These are phyloP conservation scores for Alsophila aescularia DNA, from an alignment of 2,888 invertebrate species.

Conservation along the genomic window DNA sequence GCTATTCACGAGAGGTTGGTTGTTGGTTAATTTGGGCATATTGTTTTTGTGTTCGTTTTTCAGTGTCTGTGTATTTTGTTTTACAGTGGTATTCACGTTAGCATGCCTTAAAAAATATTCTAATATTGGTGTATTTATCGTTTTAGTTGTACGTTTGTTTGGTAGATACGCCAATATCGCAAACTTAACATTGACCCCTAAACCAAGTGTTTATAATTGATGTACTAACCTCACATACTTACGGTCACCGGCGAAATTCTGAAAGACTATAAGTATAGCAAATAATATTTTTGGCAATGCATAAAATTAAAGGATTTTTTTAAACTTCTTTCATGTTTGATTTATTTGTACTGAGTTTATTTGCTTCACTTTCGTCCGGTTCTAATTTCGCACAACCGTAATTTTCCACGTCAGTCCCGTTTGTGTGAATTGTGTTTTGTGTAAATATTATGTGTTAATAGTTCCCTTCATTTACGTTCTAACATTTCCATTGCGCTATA, in stretches of 20 bases:
- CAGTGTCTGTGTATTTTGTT: slow-evolving; percentile 39
- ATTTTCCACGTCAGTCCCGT: slow-evolving; percentile 19
- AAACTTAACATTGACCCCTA: slow-evolving; percentile 4
- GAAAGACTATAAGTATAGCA: neutral
- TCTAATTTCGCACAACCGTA: slow-evolving; percentile 5
- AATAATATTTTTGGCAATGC: neutral
- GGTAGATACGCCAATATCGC: slow-evolving; percentile 11
- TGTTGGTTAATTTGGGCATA: slow-evolving; percentile 1
- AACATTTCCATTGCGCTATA: slow-evolving; percentile 62
- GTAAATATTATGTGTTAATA: slow-evolving; percentile 48
- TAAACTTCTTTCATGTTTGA: too few relatives aligned
- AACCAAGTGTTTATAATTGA: slow-evolving; percentile 1
- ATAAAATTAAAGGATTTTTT: neutral
- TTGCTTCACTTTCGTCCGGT: neutral
- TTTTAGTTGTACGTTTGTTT: neutral
- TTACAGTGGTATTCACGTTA: slow-evolving; percentile 42
- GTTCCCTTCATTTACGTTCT: slow-evolving; percentile 42
- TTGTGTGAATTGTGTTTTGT: slow-evolving; percentile 75
- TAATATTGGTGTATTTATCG: slow-evolving; percentile 41
- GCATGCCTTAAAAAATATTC: slow-evolving; percentile 46
- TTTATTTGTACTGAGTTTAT: too few relatives aligned
- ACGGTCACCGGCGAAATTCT: slow-evolving; percentile 16
- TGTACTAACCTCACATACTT: slow-evolving; percentile 12
- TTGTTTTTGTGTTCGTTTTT: slow-evolving; percentile 30
- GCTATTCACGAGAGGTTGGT: neutral